These are phyloP conservation scores for Aphaenogaster floridana DNA, from an alignment of 1,140 invertebrate genomes.

Conservation along the genomic window DNA sequence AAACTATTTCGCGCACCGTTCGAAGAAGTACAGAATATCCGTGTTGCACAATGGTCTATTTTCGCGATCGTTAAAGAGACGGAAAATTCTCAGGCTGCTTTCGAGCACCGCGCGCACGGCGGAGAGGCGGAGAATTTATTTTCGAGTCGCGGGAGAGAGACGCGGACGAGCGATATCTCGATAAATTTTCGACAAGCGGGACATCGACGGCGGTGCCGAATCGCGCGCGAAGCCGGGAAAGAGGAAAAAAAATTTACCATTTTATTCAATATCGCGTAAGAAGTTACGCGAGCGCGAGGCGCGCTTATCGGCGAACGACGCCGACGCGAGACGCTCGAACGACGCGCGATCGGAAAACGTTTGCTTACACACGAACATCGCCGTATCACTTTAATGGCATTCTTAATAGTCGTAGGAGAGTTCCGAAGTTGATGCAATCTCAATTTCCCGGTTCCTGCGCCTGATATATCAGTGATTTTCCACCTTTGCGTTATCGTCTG, in stretches of 20 bases:
- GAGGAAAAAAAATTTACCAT: conserved; percentile 20
- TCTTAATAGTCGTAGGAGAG: conserved; percentile 58
- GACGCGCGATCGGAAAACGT: conserved; percentile 57
- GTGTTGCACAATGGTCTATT: conserved; percentile 48
- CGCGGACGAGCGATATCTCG: conserved; percentile 33
- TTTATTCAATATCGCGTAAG: conserved; percentile 57
- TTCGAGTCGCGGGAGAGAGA: not conserved
- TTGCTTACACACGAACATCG: conserved; percentile 49
- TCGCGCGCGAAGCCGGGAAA: not conserved
- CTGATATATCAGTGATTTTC: conserved; percentile 63
- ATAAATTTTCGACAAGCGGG: conserved; percentile 52
- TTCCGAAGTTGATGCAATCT: conserved; percentile 64
- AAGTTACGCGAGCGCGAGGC: not conserved
- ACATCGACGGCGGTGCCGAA: not conserved
- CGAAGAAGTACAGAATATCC: conserved; percentile 24
- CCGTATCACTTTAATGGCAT: conserved; percentile 60
- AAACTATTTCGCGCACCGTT: conserved; percentile 51
- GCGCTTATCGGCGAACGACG: conserved; percentile 23
- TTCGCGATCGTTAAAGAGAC: conserved; percentile 57
- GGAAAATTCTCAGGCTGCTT: conserved; percentile 43
- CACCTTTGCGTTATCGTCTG: conserved; percentile 53
- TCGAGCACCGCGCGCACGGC: not conserved
- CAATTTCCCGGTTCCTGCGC: conserved; percentile 59
- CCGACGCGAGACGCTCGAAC: not conserved
- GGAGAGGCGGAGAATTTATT: conserved; percentile 39